Conservation (phyloP, 2,888 invertebrate species). For the Mamestra brassicae region DNA sequence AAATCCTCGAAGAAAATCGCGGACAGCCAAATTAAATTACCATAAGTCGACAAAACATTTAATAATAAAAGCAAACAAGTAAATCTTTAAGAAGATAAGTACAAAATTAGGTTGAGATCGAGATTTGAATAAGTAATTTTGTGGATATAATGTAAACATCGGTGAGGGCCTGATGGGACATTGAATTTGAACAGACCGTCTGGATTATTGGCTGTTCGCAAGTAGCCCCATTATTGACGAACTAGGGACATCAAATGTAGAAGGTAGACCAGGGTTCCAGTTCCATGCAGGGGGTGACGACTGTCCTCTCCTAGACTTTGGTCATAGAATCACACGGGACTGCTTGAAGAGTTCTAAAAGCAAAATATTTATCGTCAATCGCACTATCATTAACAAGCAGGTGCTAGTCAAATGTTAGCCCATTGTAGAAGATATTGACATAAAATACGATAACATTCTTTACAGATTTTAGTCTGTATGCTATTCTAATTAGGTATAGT, state of each 20-base stretch:
- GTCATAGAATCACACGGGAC: not conserved
- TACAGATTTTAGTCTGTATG: no score
- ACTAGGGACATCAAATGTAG: not conserved
- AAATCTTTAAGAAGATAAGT: constrained; percentile 32
- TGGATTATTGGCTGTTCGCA: constrained; percentile 69
- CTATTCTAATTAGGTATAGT: no score
- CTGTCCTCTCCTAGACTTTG: not conserved
- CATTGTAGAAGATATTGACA: no score
- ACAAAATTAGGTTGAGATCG: constrained; percentile 73
- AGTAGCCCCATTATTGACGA: constrained; percentile 30
- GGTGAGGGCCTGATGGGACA: constrained; percentile 73
- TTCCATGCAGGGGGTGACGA: not conserved
- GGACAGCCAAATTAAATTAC: constrained; percentile 28
- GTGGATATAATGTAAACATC: constrained; percentile 77
- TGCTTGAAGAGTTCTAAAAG: not conserved
- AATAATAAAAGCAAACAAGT: constrained; percentile 49
- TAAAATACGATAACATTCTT: no score
- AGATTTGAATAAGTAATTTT: constrained; percentile 81
- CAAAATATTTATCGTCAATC: no score
- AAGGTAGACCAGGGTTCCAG: not conserved
- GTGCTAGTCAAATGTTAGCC: no score
- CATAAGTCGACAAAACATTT: constrained; percentile 40
- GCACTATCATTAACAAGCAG: no score
- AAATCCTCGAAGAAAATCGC: not conserved
- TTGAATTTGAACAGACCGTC: constrained; percentile 70